A percentile compares a stretch with the other conserved stretches of the same genome.
Conservation (phyloP, 2,797 vertebrate species). For the Eutrigla gurnardus region DNA sequence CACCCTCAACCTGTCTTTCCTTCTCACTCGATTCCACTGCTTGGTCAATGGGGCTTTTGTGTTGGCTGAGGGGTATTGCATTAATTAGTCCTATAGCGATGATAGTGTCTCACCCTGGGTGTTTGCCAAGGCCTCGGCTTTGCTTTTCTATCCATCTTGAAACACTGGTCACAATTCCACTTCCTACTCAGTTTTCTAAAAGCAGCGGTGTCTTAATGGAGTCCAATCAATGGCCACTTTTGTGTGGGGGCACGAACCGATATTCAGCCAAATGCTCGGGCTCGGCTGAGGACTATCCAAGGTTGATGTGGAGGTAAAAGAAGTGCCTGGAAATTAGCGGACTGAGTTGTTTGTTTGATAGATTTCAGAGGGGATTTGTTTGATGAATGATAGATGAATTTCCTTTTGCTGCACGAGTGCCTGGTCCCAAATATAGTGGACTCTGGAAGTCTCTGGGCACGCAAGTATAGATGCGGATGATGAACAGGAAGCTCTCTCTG, state of each 20-base stretch:
- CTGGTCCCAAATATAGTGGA: slow-evolving; percentile 1
- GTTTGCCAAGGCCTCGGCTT: slow-evolving; percentile 62
- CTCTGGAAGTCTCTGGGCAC: background rate
- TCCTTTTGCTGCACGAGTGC: slow-evolving; percentile 4
- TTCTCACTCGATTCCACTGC: slow-evolving; percentile 53
- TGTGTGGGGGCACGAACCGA: slow-evolving; percentile 59
- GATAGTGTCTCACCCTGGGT: slow-evolving; percentile 64
- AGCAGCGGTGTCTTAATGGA: slow-evolving; percentile 63
- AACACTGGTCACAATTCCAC: slow-evolving; percentile 73
- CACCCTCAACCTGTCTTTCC: slow-evolving; percentile 45
- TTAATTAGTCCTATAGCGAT: slow-evolving; percentile 75
- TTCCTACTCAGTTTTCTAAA: slow-evolving; percentile 74
- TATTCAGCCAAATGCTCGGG: slow-evolving; percentile 41
- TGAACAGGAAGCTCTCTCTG: background rate
- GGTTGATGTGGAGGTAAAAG: slow-evolving; percentile 39
- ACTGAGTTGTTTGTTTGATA: slow-evolving; percentile 26
- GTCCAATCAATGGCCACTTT: slow-evolving; percentile 68
- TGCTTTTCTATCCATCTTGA: slow-evolving; percentile 67
- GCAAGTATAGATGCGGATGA: slow-evolving; percentile 14
- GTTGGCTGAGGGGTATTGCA: slow-evolving; percentile 54
- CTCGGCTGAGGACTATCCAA: slow-evolving; percentile 47
- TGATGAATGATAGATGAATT: slow-evolving; percentile 37
- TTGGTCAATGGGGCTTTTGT: slow-evolving; percentile 75
- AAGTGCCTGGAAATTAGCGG: slow-evolving; percentile 26
- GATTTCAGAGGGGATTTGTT: slow-evolving; percentile 39